These are phyloP conservation scores for Etheostoma nigrum DNA, from an alignment of 2,797 vertebrate species.

Conservation along the genomic window DNA sequence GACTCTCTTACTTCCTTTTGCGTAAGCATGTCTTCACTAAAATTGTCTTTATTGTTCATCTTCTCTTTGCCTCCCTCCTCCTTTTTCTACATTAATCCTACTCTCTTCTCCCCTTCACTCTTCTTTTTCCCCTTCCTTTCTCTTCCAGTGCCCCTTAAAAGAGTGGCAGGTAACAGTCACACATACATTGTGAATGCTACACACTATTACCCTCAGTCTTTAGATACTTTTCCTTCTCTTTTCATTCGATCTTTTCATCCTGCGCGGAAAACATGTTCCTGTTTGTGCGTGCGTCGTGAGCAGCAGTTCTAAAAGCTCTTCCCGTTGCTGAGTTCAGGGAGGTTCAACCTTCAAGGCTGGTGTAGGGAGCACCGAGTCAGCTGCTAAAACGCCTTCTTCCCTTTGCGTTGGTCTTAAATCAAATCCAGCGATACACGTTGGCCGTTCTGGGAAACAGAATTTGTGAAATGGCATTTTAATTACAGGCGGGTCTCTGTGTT, in stretches of 20 bases:
- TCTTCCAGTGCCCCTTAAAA: not conserved
- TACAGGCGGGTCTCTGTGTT: not conserved
- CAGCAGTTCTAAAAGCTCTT: not conserved
- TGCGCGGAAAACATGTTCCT: not conserved
- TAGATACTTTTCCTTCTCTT: not conserved
- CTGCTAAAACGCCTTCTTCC: not conserved
- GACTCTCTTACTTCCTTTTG: not conserved
- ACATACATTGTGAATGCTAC: not conserved
- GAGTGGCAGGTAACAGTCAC: not conserved
- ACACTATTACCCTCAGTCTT: not conserved
- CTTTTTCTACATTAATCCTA: not conserved
- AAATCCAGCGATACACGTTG: not conserved
- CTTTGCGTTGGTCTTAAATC: not conserved
- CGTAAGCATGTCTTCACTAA: not conserved
- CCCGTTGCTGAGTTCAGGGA: not conserved
- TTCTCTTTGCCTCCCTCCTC: not conserved
- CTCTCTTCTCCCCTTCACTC: not conserved
- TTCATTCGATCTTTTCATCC: no score
- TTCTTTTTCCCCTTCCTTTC: not conserved
- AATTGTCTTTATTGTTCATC: not conserved
- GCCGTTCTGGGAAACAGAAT: not conserved
- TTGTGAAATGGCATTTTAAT: constrained; percentile 17
- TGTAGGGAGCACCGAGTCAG: not conserved
- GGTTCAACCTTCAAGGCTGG: not conserved
- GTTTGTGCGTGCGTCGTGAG: not conserved